These are phyloP conservation scores for Anarsia innoxiella DNA, from an alignment of 2,888 invertebrate genomes.

Conservation along the genomic window DNA sequence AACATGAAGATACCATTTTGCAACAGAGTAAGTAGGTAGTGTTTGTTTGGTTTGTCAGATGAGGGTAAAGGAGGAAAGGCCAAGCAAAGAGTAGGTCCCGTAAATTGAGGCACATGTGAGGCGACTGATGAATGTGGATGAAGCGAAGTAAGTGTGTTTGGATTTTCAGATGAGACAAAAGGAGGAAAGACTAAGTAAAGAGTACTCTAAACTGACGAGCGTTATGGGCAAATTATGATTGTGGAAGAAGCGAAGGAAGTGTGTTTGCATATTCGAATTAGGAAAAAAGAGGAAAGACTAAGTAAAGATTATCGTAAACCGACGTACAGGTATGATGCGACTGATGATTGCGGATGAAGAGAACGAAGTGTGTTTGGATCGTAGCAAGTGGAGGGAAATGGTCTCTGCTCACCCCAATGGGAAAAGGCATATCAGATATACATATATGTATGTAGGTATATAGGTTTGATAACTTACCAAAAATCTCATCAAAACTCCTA, in stretches of 20 bases:
- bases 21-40: background rate
- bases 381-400: no score
- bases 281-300: background rate
- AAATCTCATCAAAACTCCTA: conserved; percentile 19
- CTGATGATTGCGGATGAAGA: background rate
- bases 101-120: no score
- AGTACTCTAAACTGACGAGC: background rate
- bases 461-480: conserved; percentile 26
- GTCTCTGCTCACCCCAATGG: no score
- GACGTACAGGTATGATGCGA: background rate
- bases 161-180: background rate
- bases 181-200: background rate
- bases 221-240: background rate
- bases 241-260: background rate
- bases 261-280: background rate
- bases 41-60: background rate
- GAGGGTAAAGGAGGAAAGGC: background rate
- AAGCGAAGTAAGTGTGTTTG: background rate
- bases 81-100: no score
- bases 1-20: background rate
- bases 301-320: background rate
- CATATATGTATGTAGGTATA: background rate
- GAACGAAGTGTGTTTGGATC: no score
- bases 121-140: background rate
- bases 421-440: no score